A percentile compares a stretch with the other conserved stretches of the same genome.
These are phyloP conservation scores for Bombus confusus DNA, from an alignment of 1,140 invertebrate genomes.

Conservation along the genomic window DNA sequence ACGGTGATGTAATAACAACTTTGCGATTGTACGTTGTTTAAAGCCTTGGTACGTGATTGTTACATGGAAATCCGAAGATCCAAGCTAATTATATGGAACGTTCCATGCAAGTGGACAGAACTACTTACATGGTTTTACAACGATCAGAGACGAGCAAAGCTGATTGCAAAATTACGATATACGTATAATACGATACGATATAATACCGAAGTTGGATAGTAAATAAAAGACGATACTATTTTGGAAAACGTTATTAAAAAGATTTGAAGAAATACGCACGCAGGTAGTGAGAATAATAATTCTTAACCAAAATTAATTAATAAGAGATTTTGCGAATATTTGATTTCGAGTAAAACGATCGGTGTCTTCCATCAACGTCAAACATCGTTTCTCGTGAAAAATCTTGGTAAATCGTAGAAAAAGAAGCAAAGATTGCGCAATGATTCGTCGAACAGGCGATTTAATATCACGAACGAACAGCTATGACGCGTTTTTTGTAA, in stretches of 20 bases:
- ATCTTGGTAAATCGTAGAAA: background rate
- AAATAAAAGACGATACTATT: too few species aligned
- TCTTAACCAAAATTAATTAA: background rate
- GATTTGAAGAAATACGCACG: background rate
- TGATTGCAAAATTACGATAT: too few species aligned
- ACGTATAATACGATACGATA: too few species aligned
- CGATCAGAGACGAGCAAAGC: too few species aligned
- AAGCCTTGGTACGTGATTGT: background rate
- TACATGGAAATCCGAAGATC: background rate
- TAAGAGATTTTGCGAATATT: background rate
- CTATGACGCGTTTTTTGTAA: slow-evolving; percentile 26
- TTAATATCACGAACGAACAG: background rate
- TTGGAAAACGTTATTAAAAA: too few species aligned
- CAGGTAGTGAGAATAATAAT: background rate
- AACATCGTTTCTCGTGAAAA: background rate
- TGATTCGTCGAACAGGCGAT: background rate
- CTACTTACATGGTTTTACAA: too few species aligned
- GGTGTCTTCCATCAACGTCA: too few species aligned
- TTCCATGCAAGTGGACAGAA: background rate
- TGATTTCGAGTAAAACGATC: background rate
- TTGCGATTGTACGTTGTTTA: background rate
- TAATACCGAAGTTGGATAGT: too few species aligned
- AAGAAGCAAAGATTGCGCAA: background rate
- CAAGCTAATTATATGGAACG: background rate
- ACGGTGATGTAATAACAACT: background rate